Percentiles rank a stretch among this genome's conserved stretches.
These are phyloP conservation scores for Microchirus variegatus DNA, from an alignment of 2,797 vertebrate genomes.

Conservation along the genomic window DNA sequence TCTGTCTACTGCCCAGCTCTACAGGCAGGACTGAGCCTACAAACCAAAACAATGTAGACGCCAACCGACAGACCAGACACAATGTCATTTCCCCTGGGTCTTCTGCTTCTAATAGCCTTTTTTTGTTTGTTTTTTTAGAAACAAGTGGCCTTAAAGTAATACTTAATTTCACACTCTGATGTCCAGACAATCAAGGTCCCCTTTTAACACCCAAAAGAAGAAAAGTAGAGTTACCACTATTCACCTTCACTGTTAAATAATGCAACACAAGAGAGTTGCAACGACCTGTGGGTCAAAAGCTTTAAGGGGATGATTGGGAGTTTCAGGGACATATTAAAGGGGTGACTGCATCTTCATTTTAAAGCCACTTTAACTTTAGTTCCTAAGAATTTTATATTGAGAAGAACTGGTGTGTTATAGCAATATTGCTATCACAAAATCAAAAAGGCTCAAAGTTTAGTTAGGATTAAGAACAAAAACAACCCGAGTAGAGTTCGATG, in stretches of 20 bases:
- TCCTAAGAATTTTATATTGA: neutral
- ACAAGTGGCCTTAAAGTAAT: constrained; percentile 63
- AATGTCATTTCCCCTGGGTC: constrained; percentile 42
- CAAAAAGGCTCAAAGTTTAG: too few relatives aligned
- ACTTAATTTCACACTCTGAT: constrained; percentile 77
- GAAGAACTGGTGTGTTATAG: too few relatives aligned
- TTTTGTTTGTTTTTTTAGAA: too few relatives aligned
- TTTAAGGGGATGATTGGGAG: neutral
- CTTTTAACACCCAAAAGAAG: constrained; percentile 53
- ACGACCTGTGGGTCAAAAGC: neutral
- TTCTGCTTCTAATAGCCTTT: constrained; percentile 58
- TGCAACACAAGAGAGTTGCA: constrained; percentile 3
- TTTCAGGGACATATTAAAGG: too few relatives aligned
- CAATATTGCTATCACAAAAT: too few relatives aligned
- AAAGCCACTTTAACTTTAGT: neutral
- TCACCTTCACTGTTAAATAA: constrained; percentile 3
- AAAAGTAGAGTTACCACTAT: constrained; percentile 18
- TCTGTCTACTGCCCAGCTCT: constrained; percentile 22
- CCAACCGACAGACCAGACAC: constrained; percentile 43
- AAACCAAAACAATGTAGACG: constrained; percentile 47
- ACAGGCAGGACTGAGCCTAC: neutral
- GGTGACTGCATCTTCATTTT: neutral
- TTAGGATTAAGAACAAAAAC: neutral
- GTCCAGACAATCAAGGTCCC: constrained; percentile 35
- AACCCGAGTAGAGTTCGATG: constrained; percentile 2